Conservation (phyloP, 2,888 invertebrate genomes). For the Cerastis leucographa region DNA sequence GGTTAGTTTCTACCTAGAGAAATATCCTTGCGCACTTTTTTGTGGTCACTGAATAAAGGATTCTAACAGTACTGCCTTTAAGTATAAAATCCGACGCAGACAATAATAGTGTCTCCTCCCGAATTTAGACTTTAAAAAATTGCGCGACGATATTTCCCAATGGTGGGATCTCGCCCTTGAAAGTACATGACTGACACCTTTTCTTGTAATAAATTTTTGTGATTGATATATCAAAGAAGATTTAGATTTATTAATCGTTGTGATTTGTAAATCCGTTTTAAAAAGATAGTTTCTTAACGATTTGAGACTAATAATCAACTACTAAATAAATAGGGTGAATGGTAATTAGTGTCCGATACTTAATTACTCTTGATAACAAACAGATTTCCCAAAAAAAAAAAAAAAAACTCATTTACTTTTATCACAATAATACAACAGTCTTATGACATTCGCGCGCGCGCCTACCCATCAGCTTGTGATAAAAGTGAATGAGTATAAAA, state of each 20-base stretch:
- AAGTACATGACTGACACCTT: slow-evolving; percentile 32
- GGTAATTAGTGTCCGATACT: too few species aligned
- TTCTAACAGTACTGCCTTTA: too few species aligned
- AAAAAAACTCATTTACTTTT: too few species aligned
- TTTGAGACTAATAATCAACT: slow-evolving; percentile 41
- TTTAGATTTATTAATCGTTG: slow-evolving; percentile 40
- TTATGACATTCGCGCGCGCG: too few species aligned
- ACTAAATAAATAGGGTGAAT: too few species aligned
- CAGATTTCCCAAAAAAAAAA: too few species aligned
- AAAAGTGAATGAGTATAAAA: too few species aligned
- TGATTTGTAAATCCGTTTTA: slow-evolving; percentile 45
- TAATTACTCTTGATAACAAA: too few species aligned
- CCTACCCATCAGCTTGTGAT: too few species aligned
- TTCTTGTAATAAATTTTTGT: slow-evolving; percentile 46
- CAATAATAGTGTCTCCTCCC: neutral
- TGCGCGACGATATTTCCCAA: neutral
- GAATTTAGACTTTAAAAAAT: neutral
- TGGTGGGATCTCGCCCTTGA: neutral
- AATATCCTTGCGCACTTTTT: neutral
- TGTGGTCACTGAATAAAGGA: too few species aligned
- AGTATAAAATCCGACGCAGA: neutral
- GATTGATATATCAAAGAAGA: slow-evolving; percentile 57
- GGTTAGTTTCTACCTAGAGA: neutral
- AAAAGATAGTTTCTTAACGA: slow-evolving; percentile 16
- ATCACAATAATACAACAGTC: too few species aligned